Evolutionary conservation across 2,888 invertebrate species (phyloP).

Genomic region (Meta bourneti): DNA sequence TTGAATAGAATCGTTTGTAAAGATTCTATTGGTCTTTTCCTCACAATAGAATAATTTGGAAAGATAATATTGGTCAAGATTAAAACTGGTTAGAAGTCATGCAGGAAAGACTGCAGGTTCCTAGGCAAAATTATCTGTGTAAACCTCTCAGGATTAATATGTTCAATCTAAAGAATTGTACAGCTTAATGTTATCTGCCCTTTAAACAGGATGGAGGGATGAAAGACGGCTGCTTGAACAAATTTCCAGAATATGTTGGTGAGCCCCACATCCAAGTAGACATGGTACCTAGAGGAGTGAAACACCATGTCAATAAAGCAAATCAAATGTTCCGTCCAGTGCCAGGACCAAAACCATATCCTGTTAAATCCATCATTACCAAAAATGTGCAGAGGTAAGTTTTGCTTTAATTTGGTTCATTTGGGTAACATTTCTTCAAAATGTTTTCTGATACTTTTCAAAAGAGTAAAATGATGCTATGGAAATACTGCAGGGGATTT

Average conservation of each 20-base stretch:
- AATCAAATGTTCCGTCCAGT: constrained; percentile 63
- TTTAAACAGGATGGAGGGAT: constrained; percentile 71
- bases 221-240: constrained; percentile 67
- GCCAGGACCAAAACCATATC: constrained; percentile 57
- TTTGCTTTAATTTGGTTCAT: too few species aligned
- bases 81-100: too few species aligned
- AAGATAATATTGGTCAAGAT: too few species aligned
- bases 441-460: too few species aligned
- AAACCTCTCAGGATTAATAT: neutral
- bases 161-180: neutral
- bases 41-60: too few species aligned
- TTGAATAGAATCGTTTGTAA: too few species aligned
- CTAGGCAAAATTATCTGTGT: neutral
- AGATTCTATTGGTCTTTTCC: too few species aligned
- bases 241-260: constrained; percentile 45
- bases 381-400: constrained; percentile 64
- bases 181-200: neutral
- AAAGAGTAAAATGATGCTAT: too few species aligned
- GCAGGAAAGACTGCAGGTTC: too few species aligned
- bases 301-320: constrained; percentile 3
- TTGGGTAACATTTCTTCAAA: too few species aligned
- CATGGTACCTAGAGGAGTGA: constrained; percentile 14
- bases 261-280: constrained; percentile 16
- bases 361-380: constrained; percentile 54
- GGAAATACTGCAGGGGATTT: too few species aligned